phyloP scores from a whole-genome alignment of 2,797 vertebrate species.

The Oryzias sinensis region DNA sequence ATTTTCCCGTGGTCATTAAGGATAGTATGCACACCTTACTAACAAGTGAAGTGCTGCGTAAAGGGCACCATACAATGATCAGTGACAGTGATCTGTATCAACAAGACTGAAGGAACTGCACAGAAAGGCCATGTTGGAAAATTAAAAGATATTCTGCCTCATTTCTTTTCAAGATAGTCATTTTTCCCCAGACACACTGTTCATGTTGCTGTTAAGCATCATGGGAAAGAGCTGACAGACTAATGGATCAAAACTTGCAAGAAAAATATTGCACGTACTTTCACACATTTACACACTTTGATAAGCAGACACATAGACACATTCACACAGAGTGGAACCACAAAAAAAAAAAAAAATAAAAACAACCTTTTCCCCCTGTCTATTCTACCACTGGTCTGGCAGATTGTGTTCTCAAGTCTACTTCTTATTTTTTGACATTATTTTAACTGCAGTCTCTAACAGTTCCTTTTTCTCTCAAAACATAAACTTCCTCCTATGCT shows the following conservation, averaged over 20 bases:
- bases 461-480: constrained; percentile 32
- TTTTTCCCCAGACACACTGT: constrained; percentile 56
- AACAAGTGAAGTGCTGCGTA: no score
- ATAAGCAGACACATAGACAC: constrained; percentile 12
- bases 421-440: background rate
- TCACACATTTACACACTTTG: constrained; percentile 18
- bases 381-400: background rate
- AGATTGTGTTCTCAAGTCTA: constrained; percentile 5
- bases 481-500: constrained; percentile 42
- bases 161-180: constrained; percentile 61
- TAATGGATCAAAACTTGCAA: constrained; percentile 61
- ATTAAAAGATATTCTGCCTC: constrained; percentile 44
- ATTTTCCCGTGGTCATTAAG: no score
- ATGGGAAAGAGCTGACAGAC: constrained; percentile 61
- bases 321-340: constrained; percentile 13
- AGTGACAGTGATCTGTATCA: constrained; percentile 23
- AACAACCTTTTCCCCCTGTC: background rate
- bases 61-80: no score
- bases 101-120: constrained; percentile 25
- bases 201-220: constrained; percentile 64
- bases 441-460: constrained; percentile 20
- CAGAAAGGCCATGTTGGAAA: constrained; percentile 28
- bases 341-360: constrained; percentile 7
- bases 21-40: no score
- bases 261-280: constrained; percentile 19